Evolutionary conservation across 2,113 vertebrate genomes (phyloP), one percentile per base, ranked within the genome.

Genomic region (Corydoras maculifer): DNA sequence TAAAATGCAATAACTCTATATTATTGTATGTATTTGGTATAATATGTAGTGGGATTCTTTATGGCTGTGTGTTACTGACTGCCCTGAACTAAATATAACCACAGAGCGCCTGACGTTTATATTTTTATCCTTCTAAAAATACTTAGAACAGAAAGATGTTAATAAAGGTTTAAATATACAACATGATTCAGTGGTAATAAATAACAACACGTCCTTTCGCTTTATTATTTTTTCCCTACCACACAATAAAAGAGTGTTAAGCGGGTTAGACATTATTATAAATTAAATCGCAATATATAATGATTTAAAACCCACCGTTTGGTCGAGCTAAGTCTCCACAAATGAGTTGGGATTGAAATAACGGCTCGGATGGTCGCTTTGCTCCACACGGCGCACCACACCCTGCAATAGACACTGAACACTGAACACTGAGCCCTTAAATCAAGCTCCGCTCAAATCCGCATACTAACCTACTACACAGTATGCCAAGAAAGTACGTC

Each of bases 11-110:
- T 35, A 35, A 4, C 32, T 35, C 3, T 35, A 35, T 35, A 35
- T 35, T 35, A 4, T 5, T 43, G 48, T 11, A 15, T 35, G 54
- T 73, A 18, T 74, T 60, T 62, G 49, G 11, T 8, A 9, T 4
- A 55, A n/a, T 50, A 14, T 35, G 18, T 59, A 48, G 32, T 18
- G 59, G 43, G 25, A 51, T 14, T 71, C 62, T 35, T 18, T 65
- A 59, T 43, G 50, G 68, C 35, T 15, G 8, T 5, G 29, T 0
- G 35, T 58, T 7, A 30, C 58, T 43, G 48, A 43, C 72, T 54
- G 63, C 8, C 3, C 48, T 29, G 49, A 4, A 54, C 65, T 68
- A 74, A 68, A 62, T 74, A 74, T 62, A 74, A 68, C 72, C 30
- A 5, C 0, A 58, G 5, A 18, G 31, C 30, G 54, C 32, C 25